These are phyloP conservation scores for Cephus pulcher DNA, from an alignment of 2,888 invertebrate species.

Conservation along the genomic window DNA sequence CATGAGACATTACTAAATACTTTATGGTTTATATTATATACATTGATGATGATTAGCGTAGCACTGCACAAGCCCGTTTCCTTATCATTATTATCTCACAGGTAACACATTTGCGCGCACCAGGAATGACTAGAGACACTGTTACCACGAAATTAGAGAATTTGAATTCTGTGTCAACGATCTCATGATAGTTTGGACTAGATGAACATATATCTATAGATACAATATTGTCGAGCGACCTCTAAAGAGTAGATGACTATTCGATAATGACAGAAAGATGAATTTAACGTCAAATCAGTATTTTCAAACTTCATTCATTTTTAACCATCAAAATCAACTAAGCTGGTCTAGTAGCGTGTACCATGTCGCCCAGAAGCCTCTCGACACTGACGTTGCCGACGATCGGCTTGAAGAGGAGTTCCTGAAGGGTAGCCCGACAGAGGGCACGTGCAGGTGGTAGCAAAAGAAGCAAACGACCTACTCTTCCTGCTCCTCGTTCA, in stretches of 20 bases:
- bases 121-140: not conserved
- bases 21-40: not conserved
- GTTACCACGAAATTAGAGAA: not conserved
- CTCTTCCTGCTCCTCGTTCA: slow-evolving; percentile 77
- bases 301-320: not conserved
- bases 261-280: not conserved
- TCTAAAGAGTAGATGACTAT: not conserved
- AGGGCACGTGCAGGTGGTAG: slow-evolving; percentile 75
- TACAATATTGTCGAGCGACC: not conserved
- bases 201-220: not conserved
- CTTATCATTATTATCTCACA: not conserved
- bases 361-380: slow-evolving; percentile 76
- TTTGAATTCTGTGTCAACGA: not conserved
- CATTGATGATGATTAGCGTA: not conserved
- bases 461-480: slow-evolving; percentile 80
- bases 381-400: slow-evolving; percentile 81
- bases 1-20: not conserved
- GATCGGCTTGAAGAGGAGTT: slow-evolving; percentile 83
- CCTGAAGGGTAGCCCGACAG: slow-evolving; percentile 71
- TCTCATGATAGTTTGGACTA: not conserved
- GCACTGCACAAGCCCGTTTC: not conserved
- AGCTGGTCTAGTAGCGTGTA: slow-evolving; percentile 58
- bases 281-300: not conserved
- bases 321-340: slow-evolving; percentile 17
- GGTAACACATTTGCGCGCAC: not conserved